Conservation (phyloP, 2,113 vertebrate genomes). For the Pteropus alecto region DNA sequence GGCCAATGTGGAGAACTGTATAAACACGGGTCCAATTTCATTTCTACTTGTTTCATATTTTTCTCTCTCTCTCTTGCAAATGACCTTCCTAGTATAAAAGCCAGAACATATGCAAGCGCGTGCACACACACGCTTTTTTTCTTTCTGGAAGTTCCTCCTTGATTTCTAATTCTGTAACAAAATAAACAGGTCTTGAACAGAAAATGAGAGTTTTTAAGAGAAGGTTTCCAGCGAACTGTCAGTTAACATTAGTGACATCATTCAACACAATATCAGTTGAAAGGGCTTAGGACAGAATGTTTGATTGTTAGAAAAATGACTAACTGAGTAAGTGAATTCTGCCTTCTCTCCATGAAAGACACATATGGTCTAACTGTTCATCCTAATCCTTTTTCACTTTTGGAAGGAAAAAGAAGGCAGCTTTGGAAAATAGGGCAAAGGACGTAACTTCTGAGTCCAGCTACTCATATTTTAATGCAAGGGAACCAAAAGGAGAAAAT, state of each 20-base stretch:
- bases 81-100: constrained; percentile 58
- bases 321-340: constrained; percentile 77
- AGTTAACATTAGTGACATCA: constrained; percentile 79
- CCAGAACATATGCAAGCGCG: not conserved
- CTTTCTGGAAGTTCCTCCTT: constrained; percentile 67
- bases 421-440: not conserved
- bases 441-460: not conserved
- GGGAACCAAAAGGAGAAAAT: not conserved
- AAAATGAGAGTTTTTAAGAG: constrained; percentile 78
- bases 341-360: constrained; percentile 69
- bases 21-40: constrained; percentile 81
- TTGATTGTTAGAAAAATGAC: constrained; percentile 79
- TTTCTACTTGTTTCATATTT: constrained; percentile 67
- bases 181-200: constrained; percentile 79
- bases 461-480: not conserved
- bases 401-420: constrained; percentile 31
- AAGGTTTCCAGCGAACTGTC: constrained; percentile 83
- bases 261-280: constrained; percentile 77
- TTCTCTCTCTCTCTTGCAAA: constrained; percentile 36
- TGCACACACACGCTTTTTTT: not conserved
- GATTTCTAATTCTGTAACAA: constrained; percentile 75
- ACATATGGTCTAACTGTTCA: constrained; percentile 38
- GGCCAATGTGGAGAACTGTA: constrained; percentile 62
- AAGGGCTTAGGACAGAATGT: constrained; percentile 73
- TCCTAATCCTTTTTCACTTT: constrained; percentile 72